Evolutionary conservation across 2,113 vertebrate species (phyloP).

Genomic region (Eurypyga helias): DNA sequence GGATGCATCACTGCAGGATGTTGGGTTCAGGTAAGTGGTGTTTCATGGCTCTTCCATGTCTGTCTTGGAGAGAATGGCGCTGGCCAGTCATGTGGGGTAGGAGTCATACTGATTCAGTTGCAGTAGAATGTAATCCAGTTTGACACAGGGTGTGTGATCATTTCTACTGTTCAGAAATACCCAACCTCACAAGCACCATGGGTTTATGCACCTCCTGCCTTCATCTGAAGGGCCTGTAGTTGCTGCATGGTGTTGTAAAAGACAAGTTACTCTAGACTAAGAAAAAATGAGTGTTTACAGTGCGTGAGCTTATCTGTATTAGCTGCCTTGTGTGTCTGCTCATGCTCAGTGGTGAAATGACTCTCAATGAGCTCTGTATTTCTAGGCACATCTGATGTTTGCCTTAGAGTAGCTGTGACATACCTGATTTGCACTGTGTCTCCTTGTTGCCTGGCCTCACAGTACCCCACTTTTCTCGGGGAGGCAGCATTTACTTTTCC

Average conservation of each 20-base stretch:
- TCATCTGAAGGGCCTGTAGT: background rate
- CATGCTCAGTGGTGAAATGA: background rate
- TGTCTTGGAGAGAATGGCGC: background rate
- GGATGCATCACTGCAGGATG: too few relatives aligned
- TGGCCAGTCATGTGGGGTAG: background rate
- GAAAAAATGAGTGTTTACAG: background rate
- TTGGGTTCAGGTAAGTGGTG: too few relatives aligned
- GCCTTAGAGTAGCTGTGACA: background rate
- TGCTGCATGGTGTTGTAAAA: background rate
- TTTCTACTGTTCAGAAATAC: background rate
- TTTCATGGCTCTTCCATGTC: background rate
- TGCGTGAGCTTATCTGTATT: background rate
- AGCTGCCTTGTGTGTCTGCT: background rate
- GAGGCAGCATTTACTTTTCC: background rate
- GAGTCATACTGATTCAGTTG: background rate
- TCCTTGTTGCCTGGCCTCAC: background rate
- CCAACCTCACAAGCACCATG: background rate
- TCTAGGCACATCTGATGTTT: slow-evolving; percentile 28
- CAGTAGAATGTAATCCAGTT: accelerated
- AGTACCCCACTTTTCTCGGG: background rate
- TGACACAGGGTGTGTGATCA: background rate
- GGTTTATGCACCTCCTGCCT: background rate
- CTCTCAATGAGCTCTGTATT: background rate
- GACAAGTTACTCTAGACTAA: background rate
- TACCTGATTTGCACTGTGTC: background rate